Evolutionary conservation across 2,888 invertebrate genomes (phyloP), one percentile per base, ranked within the genome.

Genomic region (Pinctada fucata): DNA sequence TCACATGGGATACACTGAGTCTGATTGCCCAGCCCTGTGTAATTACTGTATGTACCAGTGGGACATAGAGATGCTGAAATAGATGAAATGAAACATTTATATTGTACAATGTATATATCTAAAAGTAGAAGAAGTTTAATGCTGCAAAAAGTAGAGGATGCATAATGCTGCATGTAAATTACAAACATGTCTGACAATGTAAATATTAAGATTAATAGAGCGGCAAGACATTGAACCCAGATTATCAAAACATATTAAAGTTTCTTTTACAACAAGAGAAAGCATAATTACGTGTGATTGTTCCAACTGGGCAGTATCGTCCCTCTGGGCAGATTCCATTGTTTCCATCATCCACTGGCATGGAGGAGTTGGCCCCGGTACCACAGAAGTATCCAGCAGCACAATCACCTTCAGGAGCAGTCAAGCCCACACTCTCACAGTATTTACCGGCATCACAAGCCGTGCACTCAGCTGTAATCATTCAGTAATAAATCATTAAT

Each of bases 261-360:
- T 31, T 31, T 31, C 31, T 31, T 31, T 31, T 31, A 31, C 31
- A 31, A 31, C 31, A 31, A 31, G 31, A 31, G 31, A 31, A 31
- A 31, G 31, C 31, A 31, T 31, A 31, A 31, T 76, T 78, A 84
- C 84, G 79, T 58, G 58, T 78, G n/a, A 76, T 67, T 10, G 87
- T 86, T 65, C 90, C 91, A 8, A 74, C 79, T 5, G 79, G 83
- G 79, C 91, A 91, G 78, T 90, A 91, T 3, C 78, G 71, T 3
- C 90, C 91, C 31, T 82, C 74, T n/a, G 90, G 90, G 79, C 91
- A 91, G n/a, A 90, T 76, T 64, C 88, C 77, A 10, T 91, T 91
- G 0, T 89, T 91, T 16, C 76, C 79, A 16, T 89, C 90, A 82
- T 91, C 90, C 10, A 87, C 89, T 0, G 92, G 92, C 2, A 87